Base-by-base conservation (phyloP, 2,888 invertebrate species). In the Nowickia ferox region DNA sequence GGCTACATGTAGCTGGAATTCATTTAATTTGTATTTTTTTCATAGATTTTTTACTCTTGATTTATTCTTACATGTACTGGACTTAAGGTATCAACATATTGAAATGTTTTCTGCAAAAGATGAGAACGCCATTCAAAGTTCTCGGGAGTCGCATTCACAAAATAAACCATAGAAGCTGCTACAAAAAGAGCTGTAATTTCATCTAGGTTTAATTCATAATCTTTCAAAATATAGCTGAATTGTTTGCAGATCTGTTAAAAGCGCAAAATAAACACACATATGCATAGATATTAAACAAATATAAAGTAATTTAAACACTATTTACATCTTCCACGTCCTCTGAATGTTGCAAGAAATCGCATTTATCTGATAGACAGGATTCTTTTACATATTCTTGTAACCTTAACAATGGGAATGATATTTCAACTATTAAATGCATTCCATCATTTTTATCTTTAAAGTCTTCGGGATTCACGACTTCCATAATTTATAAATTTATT, bases 151-250 rank as follows among this genome's bases (percentile, higher is more conserved):
- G 87, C 87, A 48, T 87, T 82, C 1, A 87, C 79, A 76, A 81
- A 88, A 48, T 87, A 88, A 13, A 85, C 17, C 72, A 87, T 87
- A 48, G 88, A 86, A 38, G 87, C 87, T 1, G 88, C 88, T 9
- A 89, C 88, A 76, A 89, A 88, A 1, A 89, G 84, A 9, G 87
- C 79, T n/a, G 88, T 86, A n/a, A 89, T 86, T 63, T 89, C 88
- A 55, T 89, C 89, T 61, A 88, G 84, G 48, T 88, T 88, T 1
- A 89, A 51, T 40, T 89, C 89, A n/a, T 87, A 81, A 0, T 85
- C 81, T 38, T 89, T 79, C 0, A 89, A 42, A 4, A 86, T 6
- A n/a, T 78, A 51, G 30, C 82, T 63, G 11, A 89, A 87, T 8
- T 75, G 48, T 72, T 84, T 87, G 55, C 88, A 90, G 8, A 89